These are phyloP conservation scores for Myiozetetes cayanensis DNA, from an alignment of 2,113 vertebrate genomes.

Conservation along the genomic window DNA sequence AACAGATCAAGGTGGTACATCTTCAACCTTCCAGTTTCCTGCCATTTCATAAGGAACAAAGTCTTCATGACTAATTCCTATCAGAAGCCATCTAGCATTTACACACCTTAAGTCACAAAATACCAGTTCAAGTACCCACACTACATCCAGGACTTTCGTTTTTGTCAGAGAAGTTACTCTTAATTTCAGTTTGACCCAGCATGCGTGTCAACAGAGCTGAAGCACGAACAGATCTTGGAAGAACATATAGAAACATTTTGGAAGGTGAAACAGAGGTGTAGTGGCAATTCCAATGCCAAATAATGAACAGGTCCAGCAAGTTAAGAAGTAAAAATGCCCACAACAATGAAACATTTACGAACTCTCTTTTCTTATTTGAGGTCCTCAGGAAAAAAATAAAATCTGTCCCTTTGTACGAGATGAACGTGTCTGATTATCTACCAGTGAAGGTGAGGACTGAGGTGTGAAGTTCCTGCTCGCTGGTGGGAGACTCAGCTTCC, in stretches of 20 bases:
- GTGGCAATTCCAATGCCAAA: neutral
- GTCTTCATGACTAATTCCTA: neutral
- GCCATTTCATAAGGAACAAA: neutral
- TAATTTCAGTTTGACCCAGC: neutral
- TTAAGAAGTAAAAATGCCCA: neutral
- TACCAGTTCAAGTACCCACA: neutral
- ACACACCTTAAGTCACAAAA: neutral
- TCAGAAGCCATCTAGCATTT: neutral
- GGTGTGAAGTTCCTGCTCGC: fast-evolving
- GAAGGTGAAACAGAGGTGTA: neutral
- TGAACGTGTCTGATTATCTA: neutral
- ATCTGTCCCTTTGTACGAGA: neutral
- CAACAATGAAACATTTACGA: neutral
- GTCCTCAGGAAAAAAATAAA: neutral
- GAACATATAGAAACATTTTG: fast-evolving
- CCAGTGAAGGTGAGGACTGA: neutral
- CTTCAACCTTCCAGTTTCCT: neutral
- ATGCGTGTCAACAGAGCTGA: neutral
- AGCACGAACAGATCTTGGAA: neutral
- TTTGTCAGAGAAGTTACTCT: neutral
- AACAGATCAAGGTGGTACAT: neutral
- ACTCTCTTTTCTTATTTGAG: neutral
- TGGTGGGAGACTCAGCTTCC: neutral
- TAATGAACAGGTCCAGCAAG: neutral
- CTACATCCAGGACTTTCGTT: neutral